Percentiles rank a stretch among this genome's conserved stretches.
These are phyloP conservation scores for Euplexia lucipara DNA, from an alignment of 2,888 invertebrate species.

Conservation along the genomic window DNA sequence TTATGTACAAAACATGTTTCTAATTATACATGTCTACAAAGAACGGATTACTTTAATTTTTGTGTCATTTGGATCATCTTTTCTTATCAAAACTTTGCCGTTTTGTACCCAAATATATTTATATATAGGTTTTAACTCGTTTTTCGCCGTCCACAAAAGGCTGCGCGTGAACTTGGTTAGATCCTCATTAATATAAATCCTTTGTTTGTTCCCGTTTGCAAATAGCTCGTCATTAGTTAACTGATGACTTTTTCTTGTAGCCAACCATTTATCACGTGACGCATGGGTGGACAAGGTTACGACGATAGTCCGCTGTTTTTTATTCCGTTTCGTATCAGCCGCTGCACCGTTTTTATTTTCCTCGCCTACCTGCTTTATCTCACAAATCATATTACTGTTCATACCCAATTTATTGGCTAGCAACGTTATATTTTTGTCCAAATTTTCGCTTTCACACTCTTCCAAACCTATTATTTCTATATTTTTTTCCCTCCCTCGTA, in stretches of 20 bases:
- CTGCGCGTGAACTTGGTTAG: constrained; percentile 22
- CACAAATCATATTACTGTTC: too few species aligned
- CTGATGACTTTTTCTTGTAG: constrained; percentile 26
- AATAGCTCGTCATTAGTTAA: constrained; percentile 18
- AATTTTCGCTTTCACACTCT: too few species aligned
- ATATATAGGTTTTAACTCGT: constrained; percentile 11
- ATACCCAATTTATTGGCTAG: too few species aligned
- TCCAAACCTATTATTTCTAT: too few species aligned
- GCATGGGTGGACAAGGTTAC: neutral
- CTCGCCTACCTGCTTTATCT: too few species aligned
- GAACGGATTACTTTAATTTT: constrained; percentile 5
- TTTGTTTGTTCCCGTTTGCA: constrained; percentile 13
- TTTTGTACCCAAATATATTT: constrained; percentile 30
- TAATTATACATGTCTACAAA: neutral
- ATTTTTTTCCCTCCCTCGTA: too few species aligned
- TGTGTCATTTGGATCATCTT: constrained; percentile 11
- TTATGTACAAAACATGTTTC: too few species aligned
- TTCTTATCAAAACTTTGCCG: constrained; percentile 4
- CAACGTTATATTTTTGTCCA: too few species aligned
- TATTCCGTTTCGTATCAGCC: neutral
- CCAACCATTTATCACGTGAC: constrained; percentile 17
- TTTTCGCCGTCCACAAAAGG: constrained; percentile 25
- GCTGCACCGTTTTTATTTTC: too few species aligned
- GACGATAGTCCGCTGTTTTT: neutral
- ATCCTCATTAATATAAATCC: constrained; percentile 21